phyloP scores from a whole-genome alignment of 2,113 vertebrate genomes.

The Mionectes macconnelli region DNA sequence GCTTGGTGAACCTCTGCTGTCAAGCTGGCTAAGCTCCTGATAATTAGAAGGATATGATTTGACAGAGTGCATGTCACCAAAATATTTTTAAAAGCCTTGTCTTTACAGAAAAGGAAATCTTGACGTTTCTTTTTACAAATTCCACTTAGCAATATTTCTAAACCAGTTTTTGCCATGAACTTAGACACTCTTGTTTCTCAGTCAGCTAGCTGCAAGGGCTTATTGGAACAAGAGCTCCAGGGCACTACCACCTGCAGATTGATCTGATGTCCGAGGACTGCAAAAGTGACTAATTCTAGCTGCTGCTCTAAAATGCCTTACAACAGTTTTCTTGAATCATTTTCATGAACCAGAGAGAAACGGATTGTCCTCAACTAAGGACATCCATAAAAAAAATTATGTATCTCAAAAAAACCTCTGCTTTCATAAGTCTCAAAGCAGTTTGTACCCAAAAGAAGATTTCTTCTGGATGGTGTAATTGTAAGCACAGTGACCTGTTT shows the following conservation, averaged over 20 bases:
- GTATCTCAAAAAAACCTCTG: background rate
- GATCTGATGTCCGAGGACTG: background rate
- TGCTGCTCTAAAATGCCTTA: background rate
- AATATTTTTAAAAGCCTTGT: background rate
- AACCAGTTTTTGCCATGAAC: background rate
- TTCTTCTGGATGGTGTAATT: background rate
- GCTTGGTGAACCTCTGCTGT: background rate
- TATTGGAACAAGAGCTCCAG: background rate
- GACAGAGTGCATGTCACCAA: no score
- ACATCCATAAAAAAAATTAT: background rate
- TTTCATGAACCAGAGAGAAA: background rate
- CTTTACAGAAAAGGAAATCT: background rate
- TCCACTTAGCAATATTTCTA: background rate
- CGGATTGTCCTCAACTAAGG: no score
- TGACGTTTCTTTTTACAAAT: background rate
- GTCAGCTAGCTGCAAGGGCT: background rate
- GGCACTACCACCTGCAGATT: background rate
- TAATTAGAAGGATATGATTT: background rate
- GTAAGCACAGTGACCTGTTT: background rate
- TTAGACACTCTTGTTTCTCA: background rate
- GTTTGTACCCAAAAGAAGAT: background rate
- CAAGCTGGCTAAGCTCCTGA: background rate
- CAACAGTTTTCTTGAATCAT: background rate
- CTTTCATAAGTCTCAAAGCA: background rate
- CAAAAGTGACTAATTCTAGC: background rate